Percentiles rank a stretch among this genome's conserved stretches.
These are phyloP conservation scores for Rhinella marina DNA, from an alignment of 2,797 vertebrate genomes.

Conservation along the genomic window DNA sequence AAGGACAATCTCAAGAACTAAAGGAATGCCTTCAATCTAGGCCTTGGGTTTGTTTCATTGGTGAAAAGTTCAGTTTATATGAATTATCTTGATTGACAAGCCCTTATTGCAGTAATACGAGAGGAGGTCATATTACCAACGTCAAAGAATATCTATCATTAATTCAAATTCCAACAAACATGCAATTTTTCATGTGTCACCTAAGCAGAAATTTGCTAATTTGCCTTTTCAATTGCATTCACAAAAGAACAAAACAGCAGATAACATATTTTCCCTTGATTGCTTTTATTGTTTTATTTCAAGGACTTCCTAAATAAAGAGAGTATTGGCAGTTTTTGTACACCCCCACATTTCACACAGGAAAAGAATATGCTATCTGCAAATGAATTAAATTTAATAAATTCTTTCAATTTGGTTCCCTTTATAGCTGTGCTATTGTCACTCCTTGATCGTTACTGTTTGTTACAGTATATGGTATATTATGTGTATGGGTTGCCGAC, in stretches of 20 bases:
- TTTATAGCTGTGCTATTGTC: not conserved
- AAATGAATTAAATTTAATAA: not conserved
- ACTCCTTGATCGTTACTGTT: not conserved
- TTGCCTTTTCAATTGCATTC: slow-evolving; percentile 32
- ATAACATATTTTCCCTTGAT: slow-evolving; percentile 8
- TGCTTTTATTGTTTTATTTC: slow-evolving; percentile 25
- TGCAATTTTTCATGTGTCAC: slow-evolving; percentile 18
- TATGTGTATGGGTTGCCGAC: too few species aligned
- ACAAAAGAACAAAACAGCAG: slow-evolving; percentile 2
- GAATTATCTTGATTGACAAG: slow-evolving; percentile 8
- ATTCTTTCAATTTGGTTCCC: not conserved
- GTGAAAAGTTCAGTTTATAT: not conserved
- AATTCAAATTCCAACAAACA: slow-evolving; percentile 28
- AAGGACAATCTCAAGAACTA: not conserved
- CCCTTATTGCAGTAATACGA: not conserved
- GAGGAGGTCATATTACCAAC: slow-evolving; percentile 23
- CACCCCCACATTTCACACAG: not conserved
- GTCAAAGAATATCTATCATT: slow-evolving; percentile 11
- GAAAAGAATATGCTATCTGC: not conserved
- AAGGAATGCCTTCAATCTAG: not conserved
- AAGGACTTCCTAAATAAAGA: not conserved
- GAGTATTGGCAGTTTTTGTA: not conserved
- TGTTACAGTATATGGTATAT: not conserved
- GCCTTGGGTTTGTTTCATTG: not conserved
- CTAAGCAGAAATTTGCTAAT: slow-evolving; percentile 17